phyloP scores from a whole-genome alignment of 2,888 invertebrate genomes.

The Tachina lurida region DNA sequence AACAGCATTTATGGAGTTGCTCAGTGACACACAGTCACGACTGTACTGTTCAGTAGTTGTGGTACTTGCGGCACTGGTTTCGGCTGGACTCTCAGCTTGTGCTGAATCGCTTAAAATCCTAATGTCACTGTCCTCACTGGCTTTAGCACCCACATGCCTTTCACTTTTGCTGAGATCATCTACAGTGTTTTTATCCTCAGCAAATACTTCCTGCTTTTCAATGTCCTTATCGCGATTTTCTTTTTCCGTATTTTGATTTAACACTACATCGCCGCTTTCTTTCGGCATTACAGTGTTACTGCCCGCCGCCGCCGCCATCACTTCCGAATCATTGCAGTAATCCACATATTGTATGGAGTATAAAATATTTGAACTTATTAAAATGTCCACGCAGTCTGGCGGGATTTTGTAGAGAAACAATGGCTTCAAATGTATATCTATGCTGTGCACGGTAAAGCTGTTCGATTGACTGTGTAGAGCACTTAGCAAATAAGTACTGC shows the following conservation, averaged over 20 bases:
- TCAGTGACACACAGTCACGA: slow-evolving; percentile 75
- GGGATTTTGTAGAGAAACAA: slow-evolving; percentile 88
- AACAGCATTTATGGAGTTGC: slow-evolving; percentile 80
- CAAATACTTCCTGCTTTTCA: slow-evolving; percentile 74
- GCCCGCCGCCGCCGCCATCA: slow-evolving; percentile 6
- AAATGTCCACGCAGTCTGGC: slow-evolving; percentile 85
- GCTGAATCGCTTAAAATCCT: slow-evolving; percentile 14
- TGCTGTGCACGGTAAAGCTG: slow-evolving; percentile 85
- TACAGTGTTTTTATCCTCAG: slow-evolving; percentile 37
- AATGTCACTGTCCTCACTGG: not conserved
- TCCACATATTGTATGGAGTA: slow-evolving; percentile 85
- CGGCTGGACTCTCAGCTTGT: slow-evolving; percentile 55
- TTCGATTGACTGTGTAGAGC: slow-evolving; percentile 81
- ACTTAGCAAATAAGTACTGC: slow-evolving; percentile 81
- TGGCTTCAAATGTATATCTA: slow-evolving; percentile 87
- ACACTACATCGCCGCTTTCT: slow-evolving; percentile 39
- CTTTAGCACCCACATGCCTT: slow-evolving; percentile 12
- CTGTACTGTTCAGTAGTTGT: slow-evolving; percentile 68
- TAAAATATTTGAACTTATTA: slow-evolving; percentile 88
- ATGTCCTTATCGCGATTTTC: slow-evolving; percentile 76
- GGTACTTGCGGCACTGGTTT: slow-evolving; percentile 68
- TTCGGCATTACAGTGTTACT: slow-evolving; percentile 18
- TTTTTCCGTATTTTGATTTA: slow-evolving; percentile 75
- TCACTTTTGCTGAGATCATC: slow-evolving; percentile 46
- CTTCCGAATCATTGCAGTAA: slow-evolving; percentile 69